Evolutionary conservation across 2,888 invertebrate genomes (phyloP), one percentile per base, ranked within the genome.

Genomic region (Nysson spinosus): DNA sequence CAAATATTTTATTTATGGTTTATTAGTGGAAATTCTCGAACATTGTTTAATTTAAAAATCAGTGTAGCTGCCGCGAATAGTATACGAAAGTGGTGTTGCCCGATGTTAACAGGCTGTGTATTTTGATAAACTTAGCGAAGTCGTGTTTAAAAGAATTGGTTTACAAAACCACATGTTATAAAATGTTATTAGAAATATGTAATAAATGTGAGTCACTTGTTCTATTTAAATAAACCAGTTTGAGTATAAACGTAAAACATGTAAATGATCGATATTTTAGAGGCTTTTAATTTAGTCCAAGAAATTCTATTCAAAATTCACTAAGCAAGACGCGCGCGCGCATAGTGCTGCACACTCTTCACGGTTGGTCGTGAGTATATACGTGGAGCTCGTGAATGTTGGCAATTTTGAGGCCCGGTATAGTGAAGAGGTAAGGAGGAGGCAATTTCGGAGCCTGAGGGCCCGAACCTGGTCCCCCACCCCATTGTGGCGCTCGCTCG

Each of bases 41-140:
- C 35, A 40, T 46, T 50, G 57, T 72, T 73, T 57, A 63, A 69
- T 63, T 73, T 72, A 49, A 50, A 66, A 73, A 69, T 73, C 72
- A 43, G 54, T 39, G 54, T 60, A 66, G 72, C 69, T 54, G 57
- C 66, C 55, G 7, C 40, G 17, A 58, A 49, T 56, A 43, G n/a
- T n/a, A n/a, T n/a, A n/a, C n/a, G n/a, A 66, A 65, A 26, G 30
- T 7, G 39, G 19, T 32, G 28, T n/a, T 52, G 52, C 39, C 37
- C 40, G 44, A 12, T 35, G 22, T 35, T 20, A 28, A 43, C 43
- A 16, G 32, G 40, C 35, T 16, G 17, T 43, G 37, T n/a, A n/a
- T n/a, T n/a, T n/a, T n/a, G n/a, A n/a, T n/a, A n/a, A n/a, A n/a
- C n/a, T n/a, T n/a, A n/a, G n/a, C n/a, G n/a, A n/a, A n/a, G n/a